Conservation (phyloP, 1,140 invertebrate species). For the Tribolium castaneum region DNA sequence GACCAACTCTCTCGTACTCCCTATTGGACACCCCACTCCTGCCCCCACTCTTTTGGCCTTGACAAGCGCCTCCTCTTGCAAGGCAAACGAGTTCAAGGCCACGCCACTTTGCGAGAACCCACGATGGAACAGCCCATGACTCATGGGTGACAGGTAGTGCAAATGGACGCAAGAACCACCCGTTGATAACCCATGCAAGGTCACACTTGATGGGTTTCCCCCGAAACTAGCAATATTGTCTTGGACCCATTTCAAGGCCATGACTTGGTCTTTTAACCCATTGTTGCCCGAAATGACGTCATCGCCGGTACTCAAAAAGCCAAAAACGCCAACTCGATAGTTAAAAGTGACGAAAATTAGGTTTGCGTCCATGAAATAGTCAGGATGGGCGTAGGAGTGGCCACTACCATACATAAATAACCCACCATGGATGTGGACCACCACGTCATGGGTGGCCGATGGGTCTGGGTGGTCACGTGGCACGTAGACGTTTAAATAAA, state of each 20-base stretch:
- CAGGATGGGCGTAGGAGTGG: conserved; percentile 60
- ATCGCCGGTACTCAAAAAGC: conserved; percentile 54
- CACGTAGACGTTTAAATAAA: conserved; percentile 48
- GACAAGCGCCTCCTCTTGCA: conserved; percentile 64
- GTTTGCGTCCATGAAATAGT: conserved; percentile 69
- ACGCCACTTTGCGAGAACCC: conserved; percentile 84
- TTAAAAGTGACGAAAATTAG: conserved; percentile 74
- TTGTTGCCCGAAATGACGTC: conserved; percentile 64
- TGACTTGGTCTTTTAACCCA: conserved; percentile 71
- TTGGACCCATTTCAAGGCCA: conserved; percentile 69
- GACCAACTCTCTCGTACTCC: conserved; percentile 69
- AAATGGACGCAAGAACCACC: conserved; percentile 69
- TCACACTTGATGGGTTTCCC: conserved; percentile 69
- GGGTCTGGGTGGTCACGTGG: conserved; percentile 56
- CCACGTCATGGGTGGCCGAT: conserved; percentile 63
- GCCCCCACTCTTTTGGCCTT: conserved; percentile 73
- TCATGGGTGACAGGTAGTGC: conserved; percentile 65
- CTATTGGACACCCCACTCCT: conserved; percentile 76
- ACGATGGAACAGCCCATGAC: conserved; percentile 70
- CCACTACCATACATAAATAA: conserved; percentile 68
- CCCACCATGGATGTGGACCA: conserved; percentile 70
- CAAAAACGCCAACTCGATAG: conserved; percentile 69
- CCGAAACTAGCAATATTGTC: conserved; percentile 71
- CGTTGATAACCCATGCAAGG: conserved; percentile 60
- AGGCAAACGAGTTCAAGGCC: conserved; percentile 73